These are phyloP conservation scores for Battus philenor DNA, from an alignment of 1,140 invertebrate genomes.

Conservation along the genomic window DNA sequence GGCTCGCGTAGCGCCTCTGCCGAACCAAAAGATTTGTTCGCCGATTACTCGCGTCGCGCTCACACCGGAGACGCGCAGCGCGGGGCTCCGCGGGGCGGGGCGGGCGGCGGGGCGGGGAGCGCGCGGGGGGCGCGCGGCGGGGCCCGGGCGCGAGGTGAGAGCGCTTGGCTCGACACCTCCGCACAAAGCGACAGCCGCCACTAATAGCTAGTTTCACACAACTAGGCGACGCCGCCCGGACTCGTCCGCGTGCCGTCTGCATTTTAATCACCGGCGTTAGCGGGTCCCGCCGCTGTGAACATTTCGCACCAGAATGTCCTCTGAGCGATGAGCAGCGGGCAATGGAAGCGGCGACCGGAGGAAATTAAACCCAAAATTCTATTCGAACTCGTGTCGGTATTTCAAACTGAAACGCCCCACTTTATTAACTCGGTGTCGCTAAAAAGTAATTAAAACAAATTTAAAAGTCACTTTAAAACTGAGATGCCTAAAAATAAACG, in stretches of 20 bases:
- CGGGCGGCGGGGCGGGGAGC: slow-evolving; percentile 7
- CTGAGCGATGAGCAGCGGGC: too few relatives aligned
- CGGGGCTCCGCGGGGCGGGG: slow-evolving; percentile 14
- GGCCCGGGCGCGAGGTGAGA: slow-evolving; percentile 20
- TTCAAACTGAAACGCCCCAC: too few relatives aligned
- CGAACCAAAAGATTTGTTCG: slow-evolving; percentile 14
- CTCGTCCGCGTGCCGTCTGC: slow-evolving; percentile 12
- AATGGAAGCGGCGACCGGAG: too few relatives aligned
- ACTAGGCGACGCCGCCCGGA: slow-evolving; percentile 28
- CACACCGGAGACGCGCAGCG: too few relatives aligned
- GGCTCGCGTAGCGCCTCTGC: slow-evolving; percentile 4
- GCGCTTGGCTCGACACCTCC: slow-evolving; percentile 54
- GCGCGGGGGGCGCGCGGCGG: slow-evolving; percentile 2
- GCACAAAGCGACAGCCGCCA: slow-evolving; percentile 46
- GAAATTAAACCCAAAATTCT: too few relatives aligned
- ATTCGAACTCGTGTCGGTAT: too few relatives aligned
- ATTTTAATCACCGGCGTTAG: too few relatives aligned
- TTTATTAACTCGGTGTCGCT: neutral
- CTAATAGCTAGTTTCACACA: slow-evolving; percentile 59
- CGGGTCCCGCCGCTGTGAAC: too few relatives aligned
- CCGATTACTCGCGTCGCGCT: slow-evolving; percentile 13
- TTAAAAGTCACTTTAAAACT: too few relatives aligned
- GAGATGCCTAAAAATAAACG: too few relatives aligned
- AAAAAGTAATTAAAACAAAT: too few relatives aligned
- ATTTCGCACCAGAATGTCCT: too few relatives aligned